Percentiles rank a stretch among this genome's conserved stretches.
phyloP scores from a whole-genome alignment of 35 echinoderm and acorn worm species.

The Ophiothrix spiculata region DNA sequence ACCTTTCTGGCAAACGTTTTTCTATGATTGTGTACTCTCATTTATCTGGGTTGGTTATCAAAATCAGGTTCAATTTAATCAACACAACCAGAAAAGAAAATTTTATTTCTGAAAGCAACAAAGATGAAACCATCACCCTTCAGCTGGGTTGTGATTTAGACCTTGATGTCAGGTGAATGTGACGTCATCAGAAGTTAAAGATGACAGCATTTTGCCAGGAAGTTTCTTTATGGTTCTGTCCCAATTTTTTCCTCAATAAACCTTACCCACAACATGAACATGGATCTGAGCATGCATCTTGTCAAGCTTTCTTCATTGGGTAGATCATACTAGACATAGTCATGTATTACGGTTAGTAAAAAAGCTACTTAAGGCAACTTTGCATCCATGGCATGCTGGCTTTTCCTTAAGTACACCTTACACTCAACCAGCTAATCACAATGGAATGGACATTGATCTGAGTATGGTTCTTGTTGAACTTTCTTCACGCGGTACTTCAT shows the following conservation, averaged over 20 bases:
- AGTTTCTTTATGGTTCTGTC: too few relatives aligned
- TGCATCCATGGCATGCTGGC: constrained; percentile 76
- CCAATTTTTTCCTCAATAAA: constrained; percentile 91
- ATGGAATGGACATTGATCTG: constrained; percentile 87
- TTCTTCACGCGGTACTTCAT: constrained; percentile 48
- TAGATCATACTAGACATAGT: constrained; percentile 48
- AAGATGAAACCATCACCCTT: too few relatives aligned
- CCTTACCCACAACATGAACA: constrained; percentile 93
- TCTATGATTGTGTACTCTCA: too few relatives aligned
- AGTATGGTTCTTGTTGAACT: constrained; percentile 48
- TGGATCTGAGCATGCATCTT: constrained; percentile 59
- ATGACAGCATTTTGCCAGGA: too few relatives aligned
- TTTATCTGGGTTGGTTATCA: too few relatives aligned
- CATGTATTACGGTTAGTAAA: not conserved
- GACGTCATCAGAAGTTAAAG: too few relatives aligned
- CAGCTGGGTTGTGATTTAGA: too few relatives aligned
- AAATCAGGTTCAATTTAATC: too few relatives aligned
- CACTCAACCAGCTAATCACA: constrained; percentile 86
- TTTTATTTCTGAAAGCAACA: too few relatives aligned
- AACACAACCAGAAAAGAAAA: too few relatives aligned
- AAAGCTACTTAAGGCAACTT: constrained; percentile 45
- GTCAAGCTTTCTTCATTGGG: constrained; percentile 41
- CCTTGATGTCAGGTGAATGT: too few relatives aligned
- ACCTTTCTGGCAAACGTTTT: too few relatives aligned
- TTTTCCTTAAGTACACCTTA: constrained; percentile 96